Percentiles rank a stretch among this genome's conserved stretches.
phyloP scores from a whole-genome alignment of 2,113 vertebrate species.

The Lagopus leucura region DNA sequence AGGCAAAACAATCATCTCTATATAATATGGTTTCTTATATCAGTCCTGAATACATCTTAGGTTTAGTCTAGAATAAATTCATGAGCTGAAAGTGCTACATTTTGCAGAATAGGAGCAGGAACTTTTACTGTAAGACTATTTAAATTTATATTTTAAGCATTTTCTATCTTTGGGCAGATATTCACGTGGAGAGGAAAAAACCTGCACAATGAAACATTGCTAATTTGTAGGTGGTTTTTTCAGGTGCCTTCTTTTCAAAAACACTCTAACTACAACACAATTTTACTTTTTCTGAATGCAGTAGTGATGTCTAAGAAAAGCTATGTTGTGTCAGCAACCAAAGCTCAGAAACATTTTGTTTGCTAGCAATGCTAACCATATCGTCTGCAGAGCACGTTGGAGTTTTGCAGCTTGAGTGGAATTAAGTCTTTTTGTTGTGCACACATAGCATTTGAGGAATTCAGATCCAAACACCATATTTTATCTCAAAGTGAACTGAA shows the following conservation, averaged over 20 bases:
- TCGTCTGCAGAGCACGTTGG: neutral
- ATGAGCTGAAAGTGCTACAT: neutral
- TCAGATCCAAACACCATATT: neutral
- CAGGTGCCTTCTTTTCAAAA: neutral
- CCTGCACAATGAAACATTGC: neutral
- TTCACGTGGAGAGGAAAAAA: neutral
- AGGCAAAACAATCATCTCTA: neutral
- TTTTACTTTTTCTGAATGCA: neutral
- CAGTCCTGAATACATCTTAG: neutral
- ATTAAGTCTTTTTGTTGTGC: conserved; percentile 1
- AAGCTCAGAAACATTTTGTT: neutral
- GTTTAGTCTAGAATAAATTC: neutral
- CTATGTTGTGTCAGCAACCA: neutral
- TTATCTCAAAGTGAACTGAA: conserved; percentile 35
- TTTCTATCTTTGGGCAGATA: neutral
- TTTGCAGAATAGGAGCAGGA: neutral
- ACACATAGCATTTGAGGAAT: neutral
- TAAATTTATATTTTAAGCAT: neutral
- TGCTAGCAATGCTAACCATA: neutral
- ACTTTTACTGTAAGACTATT: neutral
- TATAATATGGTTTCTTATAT: neutral
- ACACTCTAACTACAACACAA: neutral
- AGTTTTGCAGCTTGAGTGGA: neutral
- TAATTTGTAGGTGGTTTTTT: neutral
- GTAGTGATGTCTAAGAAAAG: neutral